Conservation (phyloP, 2,888 invertebrate species). For the Aphidoletes aphidimyza region DNA sequence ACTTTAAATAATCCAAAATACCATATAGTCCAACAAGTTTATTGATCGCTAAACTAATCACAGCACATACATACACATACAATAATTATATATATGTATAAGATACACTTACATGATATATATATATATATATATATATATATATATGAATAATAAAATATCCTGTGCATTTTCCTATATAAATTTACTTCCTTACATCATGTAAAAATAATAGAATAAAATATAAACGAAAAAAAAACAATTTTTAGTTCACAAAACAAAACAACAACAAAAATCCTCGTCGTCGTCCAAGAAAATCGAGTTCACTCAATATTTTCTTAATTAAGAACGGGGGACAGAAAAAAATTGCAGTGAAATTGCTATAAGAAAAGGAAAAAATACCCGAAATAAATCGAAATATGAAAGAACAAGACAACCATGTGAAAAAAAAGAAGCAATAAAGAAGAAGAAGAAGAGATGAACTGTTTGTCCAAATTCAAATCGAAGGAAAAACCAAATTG, state of each 20-base stretch:
- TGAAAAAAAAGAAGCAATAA: not conserved
- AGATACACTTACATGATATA: too few species aligned
- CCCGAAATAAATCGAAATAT: not conserved
- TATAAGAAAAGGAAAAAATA: not conserved
- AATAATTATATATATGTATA: not conserved
- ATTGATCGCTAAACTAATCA: constrained; percentile 48
- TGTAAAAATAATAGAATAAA: not conserved
- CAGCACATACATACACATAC: constrained; percentile 34
- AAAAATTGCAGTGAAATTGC: not conserved
- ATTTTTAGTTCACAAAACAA: not conserved
- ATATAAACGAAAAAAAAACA: not conserved
- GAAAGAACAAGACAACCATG: not conserved
- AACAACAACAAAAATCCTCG: too few species aligned
- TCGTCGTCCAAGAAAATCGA: not conserved
- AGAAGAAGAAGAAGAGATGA: constrained; percentile 39
- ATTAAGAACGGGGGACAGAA: not conserved
- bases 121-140: too few species aligned
- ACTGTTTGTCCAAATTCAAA: constrained; percentile 49
- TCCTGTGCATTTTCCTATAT: not conserved
- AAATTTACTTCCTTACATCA: constrained; percentile 44
- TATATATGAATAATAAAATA: not conserved
- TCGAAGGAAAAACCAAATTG: too few species aligned
- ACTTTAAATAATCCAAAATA: constrained; percentile 18
- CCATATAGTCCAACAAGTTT: constrained; percentile 37
- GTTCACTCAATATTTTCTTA: not conserved